A percentile compares a stretch with the other conserved stretches of the same genome.
Evolutionary conservation across 2,797 vertebrate species (phyloP).

Genomic region (Urosaurus nigricauda): DNA sequence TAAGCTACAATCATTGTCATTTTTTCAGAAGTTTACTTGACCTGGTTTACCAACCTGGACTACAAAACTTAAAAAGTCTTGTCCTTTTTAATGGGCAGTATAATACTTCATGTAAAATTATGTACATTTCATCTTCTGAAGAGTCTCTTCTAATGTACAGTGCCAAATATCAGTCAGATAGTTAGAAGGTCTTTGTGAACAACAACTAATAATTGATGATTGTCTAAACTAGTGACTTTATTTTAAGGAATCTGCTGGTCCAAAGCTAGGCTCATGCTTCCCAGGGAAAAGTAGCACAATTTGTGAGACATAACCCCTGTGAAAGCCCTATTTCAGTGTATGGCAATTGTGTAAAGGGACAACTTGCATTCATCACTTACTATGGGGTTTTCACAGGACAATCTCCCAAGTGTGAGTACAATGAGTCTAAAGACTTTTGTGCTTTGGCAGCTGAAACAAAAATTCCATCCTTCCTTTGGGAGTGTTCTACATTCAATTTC

Average conservation of each 20-base stretch:
- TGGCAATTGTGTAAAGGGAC: neutral
- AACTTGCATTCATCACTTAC: neutral
- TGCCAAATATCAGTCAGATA: constrained; percentile 65
- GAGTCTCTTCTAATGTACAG: constrained; percentile 65
- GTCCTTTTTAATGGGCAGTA: constrained; percentile 44
- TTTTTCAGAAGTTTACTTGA: constrained; percentile 35
- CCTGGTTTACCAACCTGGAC: constrained; percentile 18
- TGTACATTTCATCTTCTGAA: constrained; percentile 55
- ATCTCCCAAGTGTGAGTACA: constrained; percentile 67
- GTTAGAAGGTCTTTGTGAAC: constrained; percentile 49
- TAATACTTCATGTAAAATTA: constrained; percentile 52
- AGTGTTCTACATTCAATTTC: constrained; percentile 58
- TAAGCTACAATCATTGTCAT: constrained; percentile 66
- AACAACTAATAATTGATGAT: constrained; percentile 57
- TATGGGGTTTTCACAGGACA: neutral
- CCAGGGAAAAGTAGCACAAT: neutral
- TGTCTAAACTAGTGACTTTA: constrained; percentile 39
- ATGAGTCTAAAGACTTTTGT: constrained; percentile 82
- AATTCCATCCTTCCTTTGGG: constrained; percentile 62
- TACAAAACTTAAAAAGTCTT: constrained; percentile 20
- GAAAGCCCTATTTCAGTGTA: neutral
- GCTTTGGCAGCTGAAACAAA: constrained; percentile 76
- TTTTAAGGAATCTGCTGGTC: constrained; percentile 5
- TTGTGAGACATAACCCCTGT: neutral
- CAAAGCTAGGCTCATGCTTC: constrained; percentile 59